These are phyloP conservation scores for Argyrosomus regius DNA, from an alignment of 2,797 vertebrate genomes.

Conservation along the genomic window DNA sequence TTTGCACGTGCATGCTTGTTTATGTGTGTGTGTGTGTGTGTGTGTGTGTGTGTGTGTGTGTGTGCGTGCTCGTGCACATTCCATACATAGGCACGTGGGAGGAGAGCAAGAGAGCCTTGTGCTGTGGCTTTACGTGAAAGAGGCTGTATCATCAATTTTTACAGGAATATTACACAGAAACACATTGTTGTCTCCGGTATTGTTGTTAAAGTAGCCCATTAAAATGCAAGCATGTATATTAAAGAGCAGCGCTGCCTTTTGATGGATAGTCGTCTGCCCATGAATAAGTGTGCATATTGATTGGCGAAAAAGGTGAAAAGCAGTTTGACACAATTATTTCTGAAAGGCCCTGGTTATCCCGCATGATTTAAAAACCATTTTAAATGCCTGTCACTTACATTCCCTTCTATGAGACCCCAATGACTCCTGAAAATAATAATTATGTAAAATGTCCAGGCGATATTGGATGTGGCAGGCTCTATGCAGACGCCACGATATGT, in stretches of 20 bases:
- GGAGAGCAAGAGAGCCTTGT: slow-evolving; percentile 44
- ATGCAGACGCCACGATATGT: slow-evolving; percentile 64
- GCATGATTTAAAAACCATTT: slow-evolving; percentile 88
- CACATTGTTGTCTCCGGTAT: slow-evolving; percentile 84
- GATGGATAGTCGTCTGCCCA: slow-evolving; percentile 83
- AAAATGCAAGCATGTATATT: slow-evolving; percentile 90
- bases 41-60: slow-evolving; percentile 4
- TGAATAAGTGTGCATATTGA: slow-evolving; percentile 89
- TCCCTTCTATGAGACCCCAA: slow-evolving; percentile 84
- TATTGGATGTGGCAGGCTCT: slow-evolving; percentile 83
- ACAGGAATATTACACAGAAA: slow-evolving; percentile 78
- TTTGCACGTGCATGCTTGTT: neutral
- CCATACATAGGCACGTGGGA: slow-evolving; percentile 6
- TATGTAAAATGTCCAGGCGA: slow-evolving; percentile 86
- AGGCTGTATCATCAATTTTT: slow-evolving; percentile 81
- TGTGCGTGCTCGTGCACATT: slow-evolving; percentile 13
- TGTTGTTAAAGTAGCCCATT: slow-evolving; percentile 88
- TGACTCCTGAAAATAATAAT: slow-evolving; percentile 88
- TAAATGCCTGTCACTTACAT: slow-evolving; percentile 88
- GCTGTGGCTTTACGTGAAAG: slow-evolving; percentile 68
- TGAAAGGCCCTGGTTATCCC: slow-evolving; percentile 85
- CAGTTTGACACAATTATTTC: slow-evolving; percentile 90
- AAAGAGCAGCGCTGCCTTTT: slow-evolving; percentile 85
- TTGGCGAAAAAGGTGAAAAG: slow-evolving; percentile 88
- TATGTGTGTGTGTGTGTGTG: neutral